These are phyloP conservation scores for Sebastes schlegelii DNA, from an alignment of 2,113 vertebrate species.

Conservation along the genomic window DNA sequence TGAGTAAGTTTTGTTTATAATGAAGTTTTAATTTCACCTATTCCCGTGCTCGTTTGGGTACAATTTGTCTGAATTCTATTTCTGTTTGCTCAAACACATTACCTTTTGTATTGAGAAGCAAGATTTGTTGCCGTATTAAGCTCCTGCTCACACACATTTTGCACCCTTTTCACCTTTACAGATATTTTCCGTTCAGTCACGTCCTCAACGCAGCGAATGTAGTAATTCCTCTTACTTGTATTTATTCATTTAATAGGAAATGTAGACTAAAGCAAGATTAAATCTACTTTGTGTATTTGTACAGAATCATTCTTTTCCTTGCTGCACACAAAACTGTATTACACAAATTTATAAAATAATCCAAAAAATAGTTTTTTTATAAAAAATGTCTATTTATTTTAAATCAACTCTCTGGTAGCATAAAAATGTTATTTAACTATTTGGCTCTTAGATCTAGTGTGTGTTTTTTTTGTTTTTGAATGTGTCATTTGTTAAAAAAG, in stretches of 20 bases:
- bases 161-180: background rate
- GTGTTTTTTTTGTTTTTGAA: background rate
- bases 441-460: background rate
- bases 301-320: background rate
- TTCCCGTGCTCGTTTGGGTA: background rate
- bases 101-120: background rate
- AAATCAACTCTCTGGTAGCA: background rate
- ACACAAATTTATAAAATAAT: background rate
- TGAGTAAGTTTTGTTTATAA: background rate
- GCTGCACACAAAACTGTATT: background rate
- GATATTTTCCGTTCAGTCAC: background rate
- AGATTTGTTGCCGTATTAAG: background rate
- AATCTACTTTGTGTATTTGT: background rate
- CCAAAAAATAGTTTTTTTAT: background rate
- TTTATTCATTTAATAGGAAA: conserved; percentile 5
- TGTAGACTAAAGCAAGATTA: background rate
- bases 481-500: background rate
- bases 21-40: background rate
- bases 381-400: conserved; percentile 30
- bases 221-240: background rate
- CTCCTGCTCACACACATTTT: background rate
- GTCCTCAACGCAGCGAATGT: background rate
- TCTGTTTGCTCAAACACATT: background rate
- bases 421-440: conserved; percentile 1
- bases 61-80: background rate